Conservation (phyloP, 2,888 invertebrate species). For the Rhingia campestris region DNA sequence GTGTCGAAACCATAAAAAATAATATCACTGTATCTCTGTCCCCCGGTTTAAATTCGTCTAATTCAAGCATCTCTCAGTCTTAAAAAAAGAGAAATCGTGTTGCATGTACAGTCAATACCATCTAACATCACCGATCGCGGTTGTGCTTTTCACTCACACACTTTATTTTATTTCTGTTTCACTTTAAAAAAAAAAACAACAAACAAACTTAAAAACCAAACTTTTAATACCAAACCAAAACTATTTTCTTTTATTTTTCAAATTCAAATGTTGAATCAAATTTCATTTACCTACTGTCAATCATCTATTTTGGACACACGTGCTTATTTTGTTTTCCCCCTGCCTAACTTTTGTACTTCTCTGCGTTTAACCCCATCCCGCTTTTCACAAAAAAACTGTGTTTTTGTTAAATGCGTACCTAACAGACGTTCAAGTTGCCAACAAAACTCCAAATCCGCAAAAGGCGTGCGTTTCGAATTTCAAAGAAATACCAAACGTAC, state of each 20-base stretch:
- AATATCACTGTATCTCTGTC: too few species aligned
- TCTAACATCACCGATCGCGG: conserved; percentile 71
- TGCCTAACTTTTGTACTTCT: conserved; percentile 20
- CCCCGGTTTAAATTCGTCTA: too few species aligned
- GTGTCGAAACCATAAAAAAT: too few species aligned
- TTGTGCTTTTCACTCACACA: conserved; percentile 71
- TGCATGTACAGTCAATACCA: conserved; percentile 58
- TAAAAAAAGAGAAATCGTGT: too few species aligned
- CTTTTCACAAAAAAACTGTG: conserved; percentile 74
- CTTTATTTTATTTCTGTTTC: conserved; percentile 75
- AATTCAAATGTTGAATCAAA: conserved; percentile 42
- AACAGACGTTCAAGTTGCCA: conserved; percentile 47
- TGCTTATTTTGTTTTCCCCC: conserved; percentile 25
- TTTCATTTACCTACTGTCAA: conserved; percentile 47
- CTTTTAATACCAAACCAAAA: conserved; percentile 46
- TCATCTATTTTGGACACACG: conserved; percentile 50
- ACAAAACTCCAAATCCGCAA: neutral
- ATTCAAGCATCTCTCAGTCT: too few species aligned
- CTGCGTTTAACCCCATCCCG: conserved; percentile 13
- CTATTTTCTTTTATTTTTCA: conserved; percentile 67
- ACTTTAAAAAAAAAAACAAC: conserved; percentile 31
- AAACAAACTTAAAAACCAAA: conserved; percentile 19
- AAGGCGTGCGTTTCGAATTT: conserved; percentile 68
- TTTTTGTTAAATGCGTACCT: conserved; percentile 45
- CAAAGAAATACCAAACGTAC: conserved; percentile 75